Evolutionary conservation across 2,888 invertebrate genomes (phyloP), one percentile per base, ranked within the genome.

Genomic region (Ennomos fuscantarius): DNA sequence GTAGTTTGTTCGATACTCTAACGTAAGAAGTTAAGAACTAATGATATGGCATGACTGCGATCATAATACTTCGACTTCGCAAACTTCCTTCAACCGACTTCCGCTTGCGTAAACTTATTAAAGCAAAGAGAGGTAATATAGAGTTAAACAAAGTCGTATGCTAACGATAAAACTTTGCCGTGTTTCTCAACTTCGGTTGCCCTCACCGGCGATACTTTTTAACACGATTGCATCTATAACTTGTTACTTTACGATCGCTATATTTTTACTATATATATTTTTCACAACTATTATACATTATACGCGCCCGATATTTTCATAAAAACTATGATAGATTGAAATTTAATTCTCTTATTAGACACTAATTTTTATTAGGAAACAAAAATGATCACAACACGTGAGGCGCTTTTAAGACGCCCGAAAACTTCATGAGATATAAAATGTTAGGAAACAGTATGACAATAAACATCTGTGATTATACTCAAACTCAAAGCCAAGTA

Each of bases 31-130:
- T 73, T 78, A 79, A 66, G 65, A 69, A 74, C 82, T 84, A 84
- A 78, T 82, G 85, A 84, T 84, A 84, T 82, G 84, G 77, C 73
- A 84, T 82, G 84, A 76, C 73, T 80, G 79, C 73, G 81, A 80
- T 79, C 72, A 74, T 74, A 72, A 78, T 82, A 78, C 79, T 78
- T 80, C 79, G 76, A 79, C 57, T 62, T 75, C 73, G 77, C 69
- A 72, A 70, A 63, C 53, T 51, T 24, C 24, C 52, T 46, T 50
- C 54, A 56, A 35, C 13, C 12, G 52, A 40, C 44, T 35, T 49
- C 11, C 39, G 39, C 46, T n/a, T 52, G 49, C 34, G 48, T 49
- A 44, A 68, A 61, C 51, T 33, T 47, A 47, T 24, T 50, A 39
- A 44, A 58, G 43, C 49, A 55, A 37, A 53, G 48, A 57, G n/a